phyloP scores from a whole-genome alignment of 2,888 invertebrate genomes.

The Rhingia campestris region DNA sequence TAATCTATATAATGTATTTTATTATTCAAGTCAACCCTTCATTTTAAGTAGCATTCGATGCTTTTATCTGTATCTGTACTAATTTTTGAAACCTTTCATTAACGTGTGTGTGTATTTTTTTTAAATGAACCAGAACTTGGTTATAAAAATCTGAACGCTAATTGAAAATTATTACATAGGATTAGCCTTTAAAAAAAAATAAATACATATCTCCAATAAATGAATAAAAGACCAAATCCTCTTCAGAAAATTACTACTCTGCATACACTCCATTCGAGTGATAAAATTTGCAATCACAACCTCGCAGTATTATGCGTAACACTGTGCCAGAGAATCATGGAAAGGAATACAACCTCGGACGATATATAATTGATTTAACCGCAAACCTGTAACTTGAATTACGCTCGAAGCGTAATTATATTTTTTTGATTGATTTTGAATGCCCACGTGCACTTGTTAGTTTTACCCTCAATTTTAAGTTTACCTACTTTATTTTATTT shows the following conservation, averaged over 20 bases:
- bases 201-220: background rate
- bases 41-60: no score
- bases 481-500: conserved; percentile 10
- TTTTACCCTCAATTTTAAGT: conserved; percentile 13
- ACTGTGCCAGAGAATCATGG: background rate
- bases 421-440: conserved; percentile 44
- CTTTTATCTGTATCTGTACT: no score
- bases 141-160: no score
- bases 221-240: background rate
- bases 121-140: background rate
- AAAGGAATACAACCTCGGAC: conserved; percentile 24
- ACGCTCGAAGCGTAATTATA: conserved; percentile 42
- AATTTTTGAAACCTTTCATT: no score
- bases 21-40: no score
- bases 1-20: no score
- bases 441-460: conserved; percentile 13
- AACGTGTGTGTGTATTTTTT: no score
- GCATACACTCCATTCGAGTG: conserved; percentile 12
- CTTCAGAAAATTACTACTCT: conserved; percentile 20
- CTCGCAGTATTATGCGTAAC: background rate
- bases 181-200: conserved; percentile 5
- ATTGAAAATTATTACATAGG: background rate
- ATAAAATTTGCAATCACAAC: conserved; percentile 45
- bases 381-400: conserved; percentile 50
- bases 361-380: conserved; percentile 61